Conservation (phyloP, 1,140 invertebrate species). For the Drosophila pandora region DNA sequence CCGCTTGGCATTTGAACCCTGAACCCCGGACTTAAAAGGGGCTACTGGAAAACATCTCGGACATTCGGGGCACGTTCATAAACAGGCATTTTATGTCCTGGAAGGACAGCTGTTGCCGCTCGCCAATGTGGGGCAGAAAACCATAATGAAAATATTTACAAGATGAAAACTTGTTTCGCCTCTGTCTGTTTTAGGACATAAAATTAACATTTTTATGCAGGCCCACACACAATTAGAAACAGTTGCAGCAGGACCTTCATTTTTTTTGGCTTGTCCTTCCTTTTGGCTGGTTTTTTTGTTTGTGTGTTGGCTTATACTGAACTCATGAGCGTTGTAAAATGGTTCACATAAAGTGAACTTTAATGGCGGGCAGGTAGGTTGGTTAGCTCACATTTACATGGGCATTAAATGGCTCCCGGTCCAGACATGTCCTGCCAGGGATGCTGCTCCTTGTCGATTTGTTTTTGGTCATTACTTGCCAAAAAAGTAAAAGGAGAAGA, state of each 20-base stretch:
- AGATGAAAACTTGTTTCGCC: conserved; percentile 56
- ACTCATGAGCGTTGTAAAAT: conserved; percentile 51
- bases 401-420: conserved; percentile 63
- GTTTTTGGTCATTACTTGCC: conserved; percentile 68
- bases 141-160: conserved; percentile 63
- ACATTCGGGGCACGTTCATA: conserved; percentile 57
- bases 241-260: conserved; percentile 29
- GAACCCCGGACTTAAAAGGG: conserved; percentile 13
- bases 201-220: conserved; percentile 80
- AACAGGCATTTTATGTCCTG: conserved; percentile 51
- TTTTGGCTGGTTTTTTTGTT: conserved; percentile 4
- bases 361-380: conserved; percentile 60
- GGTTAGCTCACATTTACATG: conserved; percentile 69
- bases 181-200: conserved; percentile 48
- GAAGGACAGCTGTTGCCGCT: conserved; percentile 52
- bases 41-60: conserved; percentile 16
- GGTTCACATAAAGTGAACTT: conserved; percentile 72
- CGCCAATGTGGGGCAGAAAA: conserved; percentile 8
- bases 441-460: conserved; percentile 44
- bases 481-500: conserved; percentile 14
- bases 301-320: conserved; percentile 21
- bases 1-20: conserved; percentile 31
- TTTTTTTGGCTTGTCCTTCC: conserved; percentile 9
- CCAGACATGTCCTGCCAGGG: conserved; percentile 18
- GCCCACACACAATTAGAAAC: conserved; percentile 58